Evolutionary conservation across 2,888 invertebrate genomes (phyloP).

Genomic region (Heliconius ethilla): DNA sequence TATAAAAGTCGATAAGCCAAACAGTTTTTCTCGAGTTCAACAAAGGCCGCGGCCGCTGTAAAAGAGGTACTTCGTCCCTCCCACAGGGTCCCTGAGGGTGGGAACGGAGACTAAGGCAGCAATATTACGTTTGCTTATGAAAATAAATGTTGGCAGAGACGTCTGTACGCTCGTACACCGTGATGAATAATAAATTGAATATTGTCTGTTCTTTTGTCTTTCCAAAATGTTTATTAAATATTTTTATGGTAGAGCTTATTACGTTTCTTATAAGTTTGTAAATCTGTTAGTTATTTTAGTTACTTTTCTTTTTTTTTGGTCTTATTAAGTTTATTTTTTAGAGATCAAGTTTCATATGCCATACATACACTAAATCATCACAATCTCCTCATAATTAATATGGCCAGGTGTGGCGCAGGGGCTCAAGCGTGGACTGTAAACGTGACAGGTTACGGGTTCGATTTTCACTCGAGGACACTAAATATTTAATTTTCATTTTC

Average conservation of each 20-base stretch:
- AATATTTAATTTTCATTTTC: neutral
- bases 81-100: slow-evolving; percentile 25
- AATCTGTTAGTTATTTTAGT: neutral
- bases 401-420: neutral
- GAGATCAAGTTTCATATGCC: too few relatives aligned
- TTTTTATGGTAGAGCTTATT: neutral
- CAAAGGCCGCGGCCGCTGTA: slow-evolving; percentile 40
- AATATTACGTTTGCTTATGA: slow-evolving; percentile 41
- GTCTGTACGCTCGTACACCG: slow-evolving; percentile 31
- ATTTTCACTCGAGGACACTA: neutral
- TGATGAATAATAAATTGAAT: slow-evolving; percentile 27
- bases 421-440: neutral
- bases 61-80: slow-evolving; percentile 39
- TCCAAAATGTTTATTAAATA: slow-evolving; percentile 22
- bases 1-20: slow-evolving; percentile 43
- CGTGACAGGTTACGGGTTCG: neutral
- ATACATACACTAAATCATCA: too few relatives aligned
- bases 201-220: slow-evolving; percentile 16
- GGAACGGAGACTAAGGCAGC: slow-evolving; percentile 38
- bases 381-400: too few relatives aligned
- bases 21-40: slow-evolving; percentile 44
- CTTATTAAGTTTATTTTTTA: too few relatives aligned
- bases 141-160: slow-evolving; percentile 42
- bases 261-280: neutral
- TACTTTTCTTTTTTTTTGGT: neutral